Evolutionary conservation across 2,888 invertebrate species (phyloP).

Genomic region (Heteromurus nitidus): DNA sequence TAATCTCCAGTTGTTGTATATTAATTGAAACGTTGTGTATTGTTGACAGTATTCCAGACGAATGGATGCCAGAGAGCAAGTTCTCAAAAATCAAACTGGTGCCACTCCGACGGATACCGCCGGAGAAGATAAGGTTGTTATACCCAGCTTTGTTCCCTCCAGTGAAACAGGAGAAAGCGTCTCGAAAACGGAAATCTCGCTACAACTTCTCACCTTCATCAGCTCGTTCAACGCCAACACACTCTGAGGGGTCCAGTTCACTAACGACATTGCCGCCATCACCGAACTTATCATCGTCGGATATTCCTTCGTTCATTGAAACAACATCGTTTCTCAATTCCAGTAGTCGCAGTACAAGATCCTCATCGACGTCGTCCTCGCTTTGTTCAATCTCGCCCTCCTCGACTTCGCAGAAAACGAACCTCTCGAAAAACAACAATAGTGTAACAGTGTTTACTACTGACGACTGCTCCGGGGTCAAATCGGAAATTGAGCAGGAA

Average conservation of each 20-base stretch:
- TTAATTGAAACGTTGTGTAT: no score
- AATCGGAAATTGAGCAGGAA: conserved; percentile 35
- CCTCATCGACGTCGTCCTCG: conserved; percentile 53
- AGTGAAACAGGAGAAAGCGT: conserved; percentile 66
- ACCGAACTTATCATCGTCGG: conserved; percentile 48
- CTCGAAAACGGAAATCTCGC: conserved; percentile 61
- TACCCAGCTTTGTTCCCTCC: conserved; percentile 72
- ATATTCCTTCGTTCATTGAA: conserved; percentile 51
- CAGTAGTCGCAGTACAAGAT: conserved; percentile 58
- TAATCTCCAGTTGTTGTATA: background rate
- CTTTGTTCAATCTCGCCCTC: conserved; percentile 42
- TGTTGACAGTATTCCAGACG: conserved; percentile 71
- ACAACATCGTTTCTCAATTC: conserved; percentile 34
- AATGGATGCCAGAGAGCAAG: conserved; percentile 72
- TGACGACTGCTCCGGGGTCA: conserved; percentile 29
- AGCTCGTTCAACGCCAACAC: conserved; percentile 45
- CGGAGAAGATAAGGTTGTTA: conserved; percentile 69
- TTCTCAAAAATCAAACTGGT: conserved; percentile 67
- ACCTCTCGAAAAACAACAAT: conserved; percentile 14
- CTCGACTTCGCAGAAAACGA: conserved; percentile 39
- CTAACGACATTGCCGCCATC: conserved; percentile 55
- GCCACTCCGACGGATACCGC: conserved; percentile 72
- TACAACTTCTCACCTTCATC: conserved; percentile 46
- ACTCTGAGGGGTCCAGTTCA: conserved; percentile 58
- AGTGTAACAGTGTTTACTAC: conserved; percentile 46